Conservation (phyloP, 2,888 invertebrate species). For the Dynastes hyllus region DNA sequence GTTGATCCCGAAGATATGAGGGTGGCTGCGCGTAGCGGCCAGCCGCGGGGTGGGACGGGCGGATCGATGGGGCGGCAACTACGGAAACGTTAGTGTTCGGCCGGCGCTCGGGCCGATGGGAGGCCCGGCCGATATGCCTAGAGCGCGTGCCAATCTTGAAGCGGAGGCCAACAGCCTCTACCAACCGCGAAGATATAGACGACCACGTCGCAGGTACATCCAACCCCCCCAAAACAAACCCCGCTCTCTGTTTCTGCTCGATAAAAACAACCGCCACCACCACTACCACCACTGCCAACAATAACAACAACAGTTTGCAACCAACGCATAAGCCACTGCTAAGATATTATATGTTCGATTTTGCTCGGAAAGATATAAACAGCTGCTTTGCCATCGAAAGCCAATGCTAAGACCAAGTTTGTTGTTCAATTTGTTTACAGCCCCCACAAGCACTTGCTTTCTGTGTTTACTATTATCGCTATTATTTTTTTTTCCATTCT, state of each 20-base stretch:
- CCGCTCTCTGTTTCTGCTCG: no score
- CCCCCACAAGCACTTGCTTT: conserved; percentile 21
- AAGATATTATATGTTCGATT: no score
- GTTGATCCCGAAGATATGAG: conserved; percentile 51
- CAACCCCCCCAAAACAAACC: conserved; percentile 1
- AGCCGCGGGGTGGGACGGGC: conserved; percentile 55
- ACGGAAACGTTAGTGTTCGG: conserved; percentile 61
- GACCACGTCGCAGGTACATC: conserved; percentile 60
- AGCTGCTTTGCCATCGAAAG: no score
- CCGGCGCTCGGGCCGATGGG: conserved; percentile 64
- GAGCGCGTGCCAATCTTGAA: conserved; percentile 62
- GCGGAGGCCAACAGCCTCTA: conserved; percentile 62
- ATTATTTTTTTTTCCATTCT: not conserved
- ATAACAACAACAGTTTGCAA: not conserved
- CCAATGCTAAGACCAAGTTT: no score
- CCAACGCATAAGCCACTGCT: no score
- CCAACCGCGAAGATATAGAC: conserved; percentile 60
- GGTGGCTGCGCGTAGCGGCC: conserved; percentile 59
- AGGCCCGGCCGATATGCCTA: conserved; percentile 64
- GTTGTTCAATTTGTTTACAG: no score
- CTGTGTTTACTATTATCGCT: not conserved
- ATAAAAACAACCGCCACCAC: conserved; percentile 16
- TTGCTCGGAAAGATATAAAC: no score
- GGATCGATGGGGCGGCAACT: conserved; percentile 59
- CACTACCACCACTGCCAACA: conserved; percentile 5